phyloP scores from a whole-genome alignment of 2,797 vertebrate species.

The Acanthurus tractus region DNA sequence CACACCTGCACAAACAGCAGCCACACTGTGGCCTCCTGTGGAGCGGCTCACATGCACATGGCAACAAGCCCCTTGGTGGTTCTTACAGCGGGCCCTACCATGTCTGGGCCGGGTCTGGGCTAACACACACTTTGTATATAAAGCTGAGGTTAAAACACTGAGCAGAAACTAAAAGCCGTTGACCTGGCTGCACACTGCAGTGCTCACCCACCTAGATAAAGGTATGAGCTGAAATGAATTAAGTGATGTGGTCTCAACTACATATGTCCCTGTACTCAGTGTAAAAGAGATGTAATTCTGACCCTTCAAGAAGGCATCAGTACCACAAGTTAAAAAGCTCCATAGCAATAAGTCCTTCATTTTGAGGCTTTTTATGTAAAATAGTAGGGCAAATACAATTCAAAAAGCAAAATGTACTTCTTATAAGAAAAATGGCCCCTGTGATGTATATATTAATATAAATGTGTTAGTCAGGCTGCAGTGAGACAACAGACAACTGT shows the following conservation, averaged over 20 bases:
- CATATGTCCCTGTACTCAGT: background rate
- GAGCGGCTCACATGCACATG: conserved; percentile 27
- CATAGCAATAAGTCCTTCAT: too few species aligned
- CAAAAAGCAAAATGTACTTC: background rate
- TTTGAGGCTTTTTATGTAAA: background rate
- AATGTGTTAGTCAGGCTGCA: too few species aligned
- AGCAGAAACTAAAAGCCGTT: conserved; percentile 23
- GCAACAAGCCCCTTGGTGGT: conserved; percentile 29
- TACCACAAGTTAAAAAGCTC: background rate
- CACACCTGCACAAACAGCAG: conserved; percentile 86
- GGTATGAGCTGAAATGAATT: conserved; percentile 26
- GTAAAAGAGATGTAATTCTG: background rate
- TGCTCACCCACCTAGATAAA: conserved; percentile 46
- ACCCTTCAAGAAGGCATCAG: background rate
- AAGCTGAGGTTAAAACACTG: conserved; percentile 44
- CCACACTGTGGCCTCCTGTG: conserved; percentile 64
- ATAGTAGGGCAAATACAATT: background rate
- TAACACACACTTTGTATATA: conserved; percentile 33
- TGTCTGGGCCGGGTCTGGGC: conserved; percentile 46
- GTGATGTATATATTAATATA: background rate
- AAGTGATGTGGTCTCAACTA: conserved; percentile 10
- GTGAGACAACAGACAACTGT: too few species aligned
- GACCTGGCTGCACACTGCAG: conserved; percentile 21
- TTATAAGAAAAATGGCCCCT: background rate
- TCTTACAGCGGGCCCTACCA: conserved; percentile 16